Evolutionary conservation across 2,888 invertebrate species (phyloP), one percentile per base, ranked within the genome.

Genomic region (Tenthredo amoena): DNA sequence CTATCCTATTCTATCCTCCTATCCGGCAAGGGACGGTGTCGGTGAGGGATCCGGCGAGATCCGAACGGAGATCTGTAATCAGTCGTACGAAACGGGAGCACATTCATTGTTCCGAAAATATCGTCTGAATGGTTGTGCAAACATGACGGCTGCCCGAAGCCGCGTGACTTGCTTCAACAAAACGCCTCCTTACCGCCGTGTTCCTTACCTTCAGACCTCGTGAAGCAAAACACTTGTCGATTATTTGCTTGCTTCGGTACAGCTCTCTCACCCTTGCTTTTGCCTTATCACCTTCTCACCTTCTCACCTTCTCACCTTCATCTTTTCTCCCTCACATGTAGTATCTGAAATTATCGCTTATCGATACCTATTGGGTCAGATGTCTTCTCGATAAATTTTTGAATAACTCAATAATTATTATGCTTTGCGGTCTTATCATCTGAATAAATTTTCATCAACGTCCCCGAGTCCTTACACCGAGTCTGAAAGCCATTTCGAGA

Each of bases 81-180:
- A 86, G 71, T 84, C 85, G 65, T 82, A 47, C 85, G 76, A 85
- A 86, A 85, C 87, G 87, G 85, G 84, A 88, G 88, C 88, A 87
- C 88, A 87, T 87, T 87, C 88, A 90, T 90, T 90, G 90, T 89
- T 88, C 88, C 88, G 89, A 89, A 90, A 90, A 90, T 89, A 90
- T 88, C 89, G 88, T 89, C 89, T 89, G 89, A 89, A 89, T 88
- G 88, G 89, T 87, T 88, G 87, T 88, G 89, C 89, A 90, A 90
- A 90, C 88, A 90, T 86, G 86, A 84, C 87, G 77, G 86, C 83
- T 86, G 85, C 85, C 88, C 87, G 88, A 89, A 89, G 81, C 89
- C 88, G 87, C 88, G 86, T 88, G 81, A 81, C 88, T 88, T 88
- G 88, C 85, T 88, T 88, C 89, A 90, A 89, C 89, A 89, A 88